Conservation (phyloP, 2,113 vertebrate genomes). For the Galemys pyrenaicus region DNA sequence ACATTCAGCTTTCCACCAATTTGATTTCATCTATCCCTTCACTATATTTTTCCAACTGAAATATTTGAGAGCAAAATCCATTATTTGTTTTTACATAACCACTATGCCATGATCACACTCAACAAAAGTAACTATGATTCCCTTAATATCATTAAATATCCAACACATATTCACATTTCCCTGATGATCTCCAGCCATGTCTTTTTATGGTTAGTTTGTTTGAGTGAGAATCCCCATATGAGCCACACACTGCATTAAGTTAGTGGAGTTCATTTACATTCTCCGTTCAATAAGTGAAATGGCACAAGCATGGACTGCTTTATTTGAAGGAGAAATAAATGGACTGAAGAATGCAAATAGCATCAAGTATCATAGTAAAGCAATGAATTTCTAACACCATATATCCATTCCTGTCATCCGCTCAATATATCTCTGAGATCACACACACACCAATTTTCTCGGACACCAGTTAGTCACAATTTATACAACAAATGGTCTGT, state of each 20-base stretch:
- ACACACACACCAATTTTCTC: slow-evolving; percentile 37
- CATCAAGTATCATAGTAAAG: background rate
- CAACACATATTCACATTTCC: background rate
- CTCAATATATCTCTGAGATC: slow-evolving; percentile 17
- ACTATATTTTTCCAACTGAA: background rate
- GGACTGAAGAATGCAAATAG: background rate
- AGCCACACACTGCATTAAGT: rapidly evolving
- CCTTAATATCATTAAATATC: background rate
- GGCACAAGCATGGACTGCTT: background rate
- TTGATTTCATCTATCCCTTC: background rate
- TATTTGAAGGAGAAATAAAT: slow-evolving; percentile 43
- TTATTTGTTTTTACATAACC: background rate
- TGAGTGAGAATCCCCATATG: background rate
- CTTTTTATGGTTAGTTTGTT: background rate
- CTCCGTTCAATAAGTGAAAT: background rate
- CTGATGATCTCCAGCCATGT: background rate
- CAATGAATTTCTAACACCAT: slow-evolving; percentile 12
- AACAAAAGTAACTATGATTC: background rate
- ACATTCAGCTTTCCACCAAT: background rate
- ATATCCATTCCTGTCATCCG: slow-evolving; percentile 14
- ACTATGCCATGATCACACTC: background rate
- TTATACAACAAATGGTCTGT: slow-evolving; percentile 44
- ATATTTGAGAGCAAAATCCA: background rate
- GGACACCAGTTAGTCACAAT: slow-evolving; percentile 38
- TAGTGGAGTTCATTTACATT: background rate